Conservation (phyloP, 2,888 invertebrate genomes). For the Diploptera punctata region DNA sequence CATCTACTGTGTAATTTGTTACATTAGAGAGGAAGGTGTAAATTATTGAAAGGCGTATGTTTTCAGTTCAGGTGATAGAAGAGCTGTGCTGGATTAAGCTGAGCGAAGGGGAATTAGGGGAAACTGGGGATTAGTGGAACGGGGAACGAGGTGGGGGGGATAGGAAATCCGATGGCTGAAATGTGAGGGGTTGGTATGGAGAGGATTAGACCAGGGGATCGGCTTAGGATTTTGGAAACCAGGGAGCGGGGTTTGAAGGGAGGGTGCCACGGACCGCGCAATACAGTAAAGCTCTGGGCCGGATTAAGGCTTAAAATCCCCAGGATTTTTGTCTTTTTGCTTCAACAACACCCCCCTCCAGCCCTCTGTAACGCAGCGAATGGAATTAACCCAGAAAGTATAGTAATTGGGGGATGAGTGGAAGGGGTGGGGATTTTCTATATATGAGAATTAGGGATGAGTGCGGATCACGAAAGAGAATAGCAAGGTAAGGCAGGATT, state of each 20-base stretch:
- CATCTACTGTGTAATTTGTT: too few relatives aligned
- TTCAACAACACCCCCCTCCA: slow-evolving; percentile 22
- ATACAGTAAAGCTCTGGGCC: slow-evolving; percentile 37
- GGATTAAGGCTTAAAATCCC: slow-evolving; percentile 41
- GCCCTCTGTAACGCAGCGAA: slow-evolving; percentile 22
- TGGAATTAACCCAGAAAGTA: slow-evolving; percentile 36
- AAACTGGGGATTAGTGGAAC: slow-evolving; percentile 42
- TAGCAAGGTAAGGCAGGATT: slow-evolving; percentile 3
- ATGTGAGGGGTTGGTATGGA: slow-evolving; percentile 34
- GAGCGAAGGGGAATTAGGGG: slow-evolving; percentile 42
- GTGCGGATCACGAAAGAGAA: slow-evolving; percentile 5
- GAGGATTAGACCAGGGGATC: slow-evolving; percentile 36
- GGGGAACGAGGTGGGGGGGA: slow-evolving; percentile 23
- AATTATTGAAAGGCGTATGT: slow-evolving; percentile 1
- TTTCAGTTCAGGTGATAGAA: slow-evolving; percentile 33
- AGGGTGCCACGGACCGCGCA: slow-evolving; percentile 31
- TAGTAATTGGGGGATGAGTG: slow-evolving; percentile 31
- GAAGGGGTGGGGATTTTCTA: slow-evolving; percentile 14
- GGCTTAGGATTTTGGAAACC: slow-evolving; percentile 38
- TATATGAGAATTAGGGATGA: slow-evolving; percentile 33
- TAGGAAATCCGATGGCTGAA: slow-evolving; percentile 42
- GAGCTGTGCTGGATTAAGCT: slow-evolving; percentile 38
- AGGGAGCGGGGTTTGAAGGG: not conserved
- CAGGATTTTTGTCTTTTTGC: slow-evolving; percentile 38
- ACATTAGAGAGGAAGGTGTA: too few relatives aligned